Evolutionary conservation across 2,888 invertebrate genomes (phyloP).

Genomic region (Nomada lathburiana): DNA sequence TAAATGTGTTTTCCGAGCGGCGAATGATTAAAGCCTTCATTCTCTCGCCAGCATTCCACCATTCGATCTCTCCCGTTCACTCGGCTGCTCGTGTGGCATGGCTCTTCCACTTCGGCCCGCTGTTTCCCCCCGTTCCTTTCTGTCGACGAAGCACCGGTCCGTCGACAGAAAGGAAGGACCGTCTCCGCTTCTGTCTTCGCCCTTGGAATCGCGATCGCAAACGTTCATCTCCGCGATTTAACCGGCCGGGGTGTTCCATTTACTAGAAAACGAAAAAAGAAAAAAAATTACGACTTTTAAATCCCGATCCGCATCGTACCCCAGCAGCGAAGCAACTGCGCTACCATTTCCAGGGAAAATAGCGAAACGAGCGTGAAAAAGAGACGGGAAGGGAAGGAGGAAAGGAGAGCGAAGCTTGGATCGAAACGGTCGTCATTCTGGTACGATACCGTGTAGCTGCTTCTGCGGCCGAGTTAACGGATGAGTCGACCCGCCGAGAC

Average conservation of each 20-base stretch:
- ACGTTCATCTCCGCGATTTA: constrained; percentile 57
- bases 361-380: not conserved
- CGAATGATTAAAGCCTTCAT: constrained; percentile 68
- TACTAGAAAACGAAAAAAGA: constrained; percentile 5
- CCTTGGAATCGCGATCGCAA: constrained; percentile 67
- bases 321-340: constrained; percentile 49
- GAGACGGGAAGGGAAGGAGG: not conserved
- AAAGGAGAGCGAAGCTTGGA: not conserved
- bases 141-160: constrained; percentile 33
- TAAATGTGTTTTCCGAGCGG: constrained; percentile 71
- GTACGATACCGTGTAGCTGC: not conserved
- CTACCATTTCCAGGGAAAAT: constrained; percentile 23
- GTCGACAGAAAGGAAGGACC: constrained; percentile 8
- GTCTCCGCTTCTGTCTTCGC: constrained; percentile 36
- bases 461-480: constrained; percentile 40
- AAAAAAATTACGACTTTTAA: constrained; percentile 68
- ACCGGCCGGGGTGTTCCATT: constrained; percentile 54
- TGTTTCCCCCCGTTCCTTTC: not conserved
- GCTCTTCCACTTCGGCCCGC: not conserved
- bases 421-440: constrained; percentile 24
- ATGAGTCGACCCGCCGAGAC: constrained; percentile 57
- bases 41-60: constrained; percentile 1
- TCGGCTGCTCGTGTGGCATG: not conserved
- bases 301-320: constrained; percentile 65
- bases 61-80: not conserved